Evolutionary conservation across 2,888 invertebrate genomes (phyloP).

Genomic region (Rotaria sp.): DNA sequence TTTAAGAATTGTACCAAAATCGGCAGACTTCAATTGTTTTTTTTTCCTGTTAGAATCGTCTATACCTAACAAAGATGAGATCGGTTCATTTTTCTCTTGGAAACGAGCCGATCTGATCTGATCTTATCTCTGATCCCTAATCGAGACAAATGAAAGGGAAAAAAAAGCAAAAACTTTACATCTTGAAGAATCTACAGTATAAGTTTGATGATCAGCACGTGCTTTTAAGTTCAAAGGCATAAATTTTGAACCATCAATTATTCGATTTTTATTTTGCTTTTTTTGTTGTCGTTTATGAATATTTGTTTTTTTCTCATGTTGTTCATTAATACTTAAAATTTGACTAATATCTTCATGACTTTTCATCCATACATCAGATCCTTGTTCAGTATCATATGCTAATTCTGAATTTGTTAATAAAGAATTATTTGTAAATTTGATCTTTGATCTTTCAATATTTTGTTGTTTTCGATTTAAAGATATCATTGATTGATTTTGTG

Average conservation of each 20-base stretch:
- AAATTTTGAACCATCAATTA: not conserved
- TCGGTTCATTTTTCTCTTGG: too few relatives aligned
- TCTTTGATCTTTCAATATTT: not conserved
- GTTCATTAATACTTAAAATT: not conserved
- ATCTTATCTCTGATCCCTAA: too few relatives aligned
- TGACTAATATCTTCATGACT: not conserved
- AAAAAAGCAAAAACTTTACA: not conserved
- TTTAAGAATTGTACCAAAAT: too few relatives aligned
- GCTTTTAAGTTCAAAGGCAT: not conserved
- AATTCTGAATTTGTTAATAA: not conserved
- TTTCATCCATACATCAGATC: not conserved
- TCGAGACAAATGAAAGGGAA: too few relatives aligned
- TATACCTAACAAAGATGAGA: too few relatives aligned
- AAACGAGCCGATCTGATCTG: too few relatives aligned
- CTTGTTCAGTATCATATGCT: not conserved
- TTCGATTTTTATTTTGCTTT: not conserved
- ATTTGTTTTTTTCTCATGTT: not conserved
- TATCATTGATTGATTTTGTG: not conserved
- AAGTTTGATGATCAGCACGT: not conserved
- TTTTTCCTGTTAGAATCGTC: too few relatives aligned
- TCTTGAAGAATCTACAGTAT: not conserved
- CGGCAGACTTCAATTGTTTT: too few relatives aligned
- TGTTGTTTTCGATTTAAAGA: not conserved
- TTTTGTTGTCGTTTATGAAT: not conserved
- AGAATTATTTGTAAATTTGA: not conserved